These are phyloP conservation scores for Campoletis raptor DNA, from an alignment of 2,888 invertebrate genomes.

Conservation along the genomic window DNA sequence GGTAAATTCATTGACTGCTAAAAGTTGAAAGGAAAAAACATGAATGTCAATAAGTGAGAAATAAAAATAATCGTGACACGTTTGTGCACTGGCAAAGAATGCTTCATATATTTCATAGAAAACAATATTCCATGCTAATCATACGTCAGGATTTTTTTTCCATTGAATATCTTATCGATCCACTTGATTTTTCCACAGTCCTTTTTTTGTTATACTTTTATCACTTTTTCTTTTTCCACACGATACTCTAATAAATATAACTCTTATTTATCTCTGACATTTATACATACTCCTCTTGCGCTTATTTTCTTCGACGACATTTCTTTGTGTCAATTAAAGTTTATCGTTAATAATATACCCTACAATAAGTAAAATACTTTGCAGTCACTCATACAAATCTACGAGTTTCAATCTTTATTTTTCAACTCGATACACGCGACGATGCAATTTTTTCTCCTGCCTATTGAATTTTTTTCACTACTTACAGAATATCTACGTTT, in stretches of 20 bases:
- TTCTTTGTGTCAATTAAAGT: constrained; percentile 38
- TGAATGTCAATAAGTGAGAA: too few species aligned
- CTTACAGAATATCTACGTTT: not conserved
- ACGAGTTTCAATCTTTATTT: constrained; percentile 44
- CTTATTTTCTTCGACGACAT: constrained; percentile 8
- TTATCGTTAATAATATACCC: constrained; percentile 57
- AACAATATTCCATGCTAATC: constrained; percentile 5
- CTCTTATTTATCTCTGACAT: constrained; percentile 75
- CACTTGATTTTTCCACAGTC: constrained; percentile 13
- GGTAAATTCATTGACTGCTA: too few species aligned
- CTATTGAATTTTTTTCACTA: not conserved
- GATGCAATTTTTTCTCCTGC: not conserved
- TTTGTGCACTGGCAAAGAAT: too few species aligned
- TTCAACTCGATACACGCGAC: constrained; percentile 54
- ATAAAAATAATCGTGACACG: too few species aligned
- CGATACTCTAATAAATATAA: constrained; percentile 80
- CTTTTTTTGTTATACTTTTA: constrained; percentile 30
- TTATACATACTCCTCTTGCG: constrained; percentile 36
- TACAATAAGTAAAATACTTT: constrained; percentile 72
- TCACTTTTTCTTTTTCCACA: constrained; percentile 59
- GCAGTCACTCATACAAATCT: constrained; percentile 67
- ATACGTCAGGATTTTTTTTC: not conserved
- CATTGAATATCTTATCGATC: not conserved
- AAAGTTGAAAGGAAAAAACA: too few species aligned
- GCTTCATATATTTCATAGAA: too few species aligned